Percentiles rank a stretch among this genome's conserved stretches.
phyloP scores from a whole-genome alignment of 2,888 invertebrate species.

The Lissocephala sabroskyi region DNA sequence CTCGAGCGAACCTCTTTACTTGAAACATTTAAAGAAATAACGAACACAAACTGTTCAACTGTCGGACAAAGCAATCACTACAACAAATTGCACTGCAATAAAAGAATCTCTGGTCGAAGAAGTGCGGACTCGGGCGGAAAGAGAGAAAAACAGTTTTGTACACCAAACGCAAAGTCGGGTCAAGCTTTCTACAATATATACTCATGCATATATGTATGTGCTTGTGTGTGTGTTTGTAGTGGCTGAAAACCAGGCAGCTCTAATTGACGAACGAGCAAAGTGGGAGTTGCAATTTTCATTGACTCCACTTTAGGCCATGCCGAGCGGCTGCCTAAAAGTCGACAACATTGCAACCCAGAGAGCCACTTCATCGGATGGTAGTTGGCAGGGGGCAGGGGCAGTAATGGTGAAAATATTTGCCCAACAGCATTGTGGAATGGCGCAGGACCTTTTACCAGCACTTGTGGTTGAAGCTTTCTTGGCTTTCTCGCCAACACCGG shows the following conservation, averaged over 20 bases:
- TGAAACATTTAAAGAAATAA: slow-evolving; percentile 64
- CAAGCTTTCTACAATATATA: slow-evolving; percentile 19
- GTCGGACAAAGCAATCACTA: slow-evolving; percentile 68
- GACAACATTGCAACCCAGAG: neutral
- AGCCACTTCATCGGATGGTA: no score
- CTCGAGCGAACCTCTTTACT: slow-evolving; percentile 54
- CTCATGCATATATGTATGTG: slow-evolving; percentile 1
- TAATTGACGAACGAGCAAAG: slow-evolving; percentile 71
- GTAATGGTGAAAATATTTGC: no score
- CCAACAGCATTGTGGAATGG: no score
- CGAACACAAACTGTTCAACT: slow-evolving; percentile 65
- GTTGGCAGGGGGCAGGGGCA: no score
- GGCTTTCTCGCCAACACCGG: no score
- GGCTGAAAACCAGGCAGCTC: slow-evolving; percentile 29
- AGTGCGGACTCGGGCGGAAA: slow-evolving; percentile 6
- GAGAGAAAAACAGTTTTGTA: slow-evolving; percentile 34
- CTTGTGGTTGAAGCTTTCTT: no score
- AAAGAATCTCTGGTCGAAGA: slow-evolving; percentile 32
- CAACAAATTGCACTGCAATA: slow-evolving; percentile 69
- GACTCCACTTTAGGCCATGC: slow-evolving; percentile 67
- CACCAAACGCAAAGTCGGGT: slow-evolving; percentile 19
- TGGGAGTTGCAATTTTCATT: slow-evolving; percentile 70
- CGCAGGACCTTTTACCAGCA: no score
- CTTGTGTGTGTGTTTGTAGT: neutral
- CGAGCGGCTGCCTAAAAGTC: no score